Conservation (phyloP, 2,113 vertebrate genomes). For the Phyllostomus hastatus region DNA sequence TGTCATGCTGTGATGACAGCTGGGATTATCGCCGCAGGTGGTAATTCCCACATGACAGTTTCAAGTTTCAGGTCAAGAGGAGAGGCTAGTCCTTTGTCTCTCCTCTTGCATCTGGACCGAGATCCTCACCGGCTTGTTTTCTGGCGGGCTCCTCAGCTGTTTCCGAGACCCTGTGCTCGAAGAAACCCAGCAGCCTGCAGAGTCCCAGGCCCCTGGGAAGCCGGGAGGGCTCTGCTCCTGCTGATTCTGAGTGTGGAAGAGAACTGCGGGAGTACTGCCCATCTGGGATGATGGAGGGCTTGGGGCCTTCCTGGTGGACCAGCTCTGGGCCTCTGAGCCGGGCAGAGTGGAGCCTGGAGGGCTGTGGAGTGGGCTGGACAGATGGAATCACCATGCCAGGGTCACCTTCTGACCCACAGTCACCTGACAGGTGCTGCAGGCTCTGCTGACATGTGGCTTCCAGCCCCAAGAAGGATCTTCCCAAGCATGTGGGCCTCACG, state of each 20-base stretch:
- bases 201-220: background rate
- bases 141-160: background rate
- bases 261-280: background rate
- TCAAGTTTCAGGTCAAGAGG: slow-evolving; percentile 50
- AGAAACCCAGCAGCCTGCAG: background rate
- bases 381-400: background rate
- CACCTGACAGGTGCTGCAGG: background rate
- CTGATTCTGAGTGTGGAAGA: background rate
- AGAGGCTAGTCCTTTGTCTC: background rate
- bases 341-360: background rate
- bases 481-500: background rate
- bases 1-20: slow-evolving; percentile 4
- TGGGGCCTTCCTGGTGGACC: background rate
- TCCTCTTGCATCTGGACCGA: background rate
- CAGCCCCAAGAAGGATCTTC: background rate
- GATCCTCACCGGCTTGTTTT: background rate
- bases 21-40: slow-evolving; percentile 58
- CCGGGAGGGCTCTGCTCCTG: background rate
- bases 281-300: background rate
- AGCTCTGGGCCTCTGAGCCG: background rate
- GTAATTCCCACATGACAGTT: slow-evolving; percentile 46
- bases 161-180: background rate
- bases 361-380: background rate
- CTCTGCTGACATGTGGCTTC: background rate
- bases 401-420: background rate